These are phyloP conservation scores for Metopolophium dirhodum DNA, from an alignment of 1,140 invertebrate species.

Conservation along the genomic window DNA sequence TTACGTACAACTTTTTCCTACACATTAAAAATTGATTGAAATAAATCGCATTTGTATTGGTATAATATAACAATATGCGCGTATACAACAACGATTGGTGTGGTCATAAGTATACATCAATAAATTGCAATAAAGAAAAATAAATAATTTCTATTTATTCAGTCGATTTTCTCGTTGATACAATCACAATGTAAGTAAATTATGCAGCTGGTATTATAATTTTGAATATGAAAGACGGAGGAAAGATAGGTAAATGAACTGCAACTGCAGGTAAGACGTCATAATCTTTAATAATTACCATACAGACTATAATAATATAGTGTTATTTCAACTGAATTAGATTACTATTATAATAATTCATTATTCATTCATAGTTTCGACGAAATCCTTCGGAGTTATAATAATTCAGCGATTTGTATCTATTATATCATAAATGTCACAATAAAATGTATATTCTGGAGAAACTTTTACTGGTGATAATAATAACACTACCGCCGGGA, in stretches of 20 bases:
- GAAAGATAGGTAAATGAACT: neutral
- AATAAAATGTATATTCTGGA: neutral
- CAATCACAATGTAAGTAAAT: neutral
- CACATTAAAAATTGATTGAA: neutral
- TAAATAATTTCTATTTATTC: neutral
- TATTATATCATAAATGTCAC: neutral
- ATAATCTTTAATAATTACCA: conserved; percentile 2
- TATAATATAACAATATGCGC: neutral
- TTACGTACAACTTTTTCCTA: neutral
- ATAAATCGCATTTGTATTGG: neutral
- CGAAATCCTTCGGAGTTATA: neutral
- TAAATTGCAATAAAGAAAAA: neutral
- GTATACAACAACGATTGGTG: neutral
- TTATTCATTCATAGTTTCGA: neutral
- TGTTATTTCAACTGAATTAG: neutral
- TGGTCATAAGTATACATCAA: neutral
- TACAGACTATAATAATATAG: neutral
- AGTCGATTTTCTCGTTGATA: neutral
- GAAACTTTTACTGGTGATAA: neutral
- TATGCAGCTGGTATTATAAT: neutral
- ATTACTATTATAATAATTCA: neutral
- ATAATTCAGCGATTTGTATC: neutral
- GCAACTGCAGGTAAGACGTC: neutral
- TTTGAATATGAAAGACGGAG: neutral
- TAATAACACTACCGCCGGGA: neutral